Conservation (phyloP, 2,797 vertebrate genomes). For the Petrocephalus schoutedeni region DNA sequence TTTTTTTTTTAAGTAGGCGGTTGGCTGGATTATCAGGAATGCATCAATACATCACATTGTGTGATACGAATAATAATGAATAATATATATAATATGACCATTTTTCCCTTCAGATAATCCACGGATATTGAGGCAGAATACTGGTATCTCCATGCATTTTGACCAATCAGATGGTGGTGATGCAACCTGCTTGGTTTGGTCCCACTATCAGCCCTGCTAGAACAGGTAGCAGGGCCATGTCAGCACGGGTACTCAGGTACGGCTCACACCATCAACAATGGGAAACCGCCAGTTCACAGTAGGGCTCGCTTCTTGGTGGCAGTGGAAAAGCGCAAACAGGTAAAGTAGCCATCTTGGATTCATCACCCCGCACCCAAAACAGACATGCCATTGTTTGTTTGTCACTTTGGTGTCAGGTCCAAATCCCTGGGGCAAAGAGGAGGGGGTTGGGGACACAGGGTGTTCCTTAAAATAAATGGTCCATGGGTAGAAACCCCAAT, state of each 20-base stretch:
- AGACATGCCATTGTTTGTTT: background rate
- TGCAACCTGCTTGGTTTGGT: background rate
- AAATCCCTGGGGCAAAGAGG: background rate
- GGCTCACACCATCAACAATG: background rate
- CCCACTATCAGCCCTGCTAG: background rate
- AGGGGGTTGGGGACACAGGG: background rate
- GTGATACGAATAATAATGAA: background rate
- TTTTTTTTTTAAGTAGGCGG: background rate
- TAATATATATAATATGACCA: background rate
- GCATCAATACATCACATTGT: background rate
- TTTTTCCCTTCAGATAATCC: background rate
- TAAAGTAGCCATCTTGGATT: background rate
- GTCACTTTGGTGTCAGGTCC: background rate
- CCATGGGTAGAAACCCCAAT: background rate
- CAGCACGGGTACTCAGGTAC: background rate
- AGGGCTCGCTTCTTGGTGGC: background rate
- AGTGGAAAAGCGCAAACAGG: background rate
- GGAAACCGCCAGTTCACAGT: background rate
- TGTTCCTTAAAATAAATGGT: background rate
- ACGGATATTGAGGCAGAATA: background rate
- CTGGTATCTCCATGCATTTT: background rate
- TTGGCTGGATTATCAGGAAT: background rate
- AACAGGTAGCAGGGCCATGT: background rate
- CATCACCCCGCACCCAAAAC: background rate
- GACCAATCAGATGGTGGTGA: background rate